These are phyloP conservation scores for Erannis defoliaria DNA, from an alignment of 2,888 invertebrate genomes.

Conservation along the genomic window DNA sequence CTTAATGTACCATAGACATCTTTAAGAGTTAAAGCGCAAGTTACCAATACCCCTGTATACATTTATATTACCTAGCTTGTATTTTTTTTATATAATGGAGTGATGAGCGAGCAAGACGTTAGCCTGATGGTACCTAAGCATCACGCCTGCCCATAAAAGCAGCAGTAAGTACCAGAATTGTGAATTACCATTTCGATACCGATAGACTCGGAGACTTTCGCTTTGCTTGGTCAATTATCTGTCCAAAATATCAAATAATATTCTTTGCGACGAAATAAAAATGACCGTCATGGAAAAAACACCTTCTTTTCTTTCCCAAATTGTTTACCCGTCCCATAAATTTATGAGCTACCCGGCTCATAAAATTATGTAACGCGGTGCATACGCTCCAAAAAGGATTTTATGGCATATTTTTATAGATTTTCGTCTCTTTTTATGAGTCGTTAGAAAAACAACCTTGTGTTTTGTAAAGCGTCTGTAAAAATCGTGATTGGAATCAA, in stretches of 20 bases:
- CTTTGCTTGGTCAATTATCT: too few relatives aligned
- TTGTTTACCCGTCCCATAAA: slow-evolving; percentile 26
- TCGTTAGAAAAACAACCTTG: slow-evolving; percentile 8
- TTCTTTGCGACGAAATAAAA: not conserved
- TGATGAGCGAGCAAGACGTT: too few relatives aligned
- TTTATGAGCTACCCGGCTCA: slow-evolving; percentile 15
- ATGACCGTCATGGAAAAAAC: slow-evolving; percentile 2
- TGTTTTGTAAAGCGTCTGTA: slow-evolving; percentile 1
- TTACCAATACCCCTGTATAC: too few relatives aligned
- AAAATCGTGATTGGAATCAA: slow-evolving; percentile 8
- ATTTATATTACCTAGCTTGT: too few relatives aligned
- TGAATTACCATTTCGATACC: too few relatives aligned
- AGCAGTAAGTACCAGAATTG: too few relatives aligned
- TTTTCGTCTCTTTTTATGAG: slow-evolving; percentile 19
- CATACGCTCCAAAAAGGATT: slow-evolving; percentile 23
- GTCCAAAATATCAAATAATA: not conserved
- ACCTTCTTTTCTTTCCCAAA: slow-evolving; percentile 6
- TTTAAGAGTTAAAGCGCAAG: too few relatives aligned
- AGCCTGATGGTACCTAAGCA: not conserved
- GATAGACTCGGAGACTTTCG: too few relatives aligned
- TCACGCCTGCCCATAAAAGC: too few relatives aligned
- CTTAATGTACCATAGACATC: too few relatives aligned
- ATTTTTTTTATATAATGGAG: too few relatives aligned
- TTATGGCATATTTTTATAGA: slow-evolving; percentile 25
- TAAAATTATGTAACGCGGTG: slow-evolving; percentile 27